These are phyloP conservation scores for Ispidina lecontei DNA, from an alignment of 2,797 vertebrate species.

Conservation along the genomic window DNA sequence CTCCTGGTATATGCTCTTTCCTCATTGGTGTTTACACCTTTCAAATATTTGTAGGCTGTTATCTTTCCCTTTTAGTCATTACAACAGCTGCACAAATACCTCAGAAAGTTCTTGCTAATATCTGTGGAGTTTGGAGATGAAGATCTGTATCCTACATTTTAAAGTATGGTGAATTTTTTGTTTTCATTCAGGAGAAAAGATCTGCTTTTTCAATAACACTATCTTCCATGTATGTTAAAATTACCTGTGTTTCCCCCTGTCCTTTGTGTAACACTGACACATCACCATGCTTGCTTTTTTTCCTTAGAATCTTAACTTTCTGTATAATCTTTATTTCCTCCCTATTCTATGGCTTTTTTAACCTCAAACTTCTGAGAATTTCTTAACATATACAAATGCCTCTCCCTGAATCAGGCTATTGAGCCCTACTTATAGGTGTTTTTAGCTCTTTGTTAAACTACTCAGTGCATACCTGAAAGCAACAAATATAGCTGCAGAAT, in stretches of 20 bases:
- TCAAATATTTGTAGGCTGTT: constrained; percentile 22
- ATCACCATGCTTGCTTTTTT: neutral
- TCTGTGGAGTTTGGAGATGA: constrained; percentile 3
- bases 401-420: neutral
- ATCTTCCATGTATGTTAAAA: neutral
- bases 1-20: neutral
- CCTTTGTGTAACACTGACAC: neutral
- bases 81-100: neutral
- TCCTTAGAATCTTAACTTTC: neutral
- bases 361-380: neutral
- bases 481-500: neutral
- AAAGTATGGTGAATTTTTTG: neutral
- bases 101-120: constrained; percentile 26
- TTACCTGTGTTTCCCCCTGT: neutral
- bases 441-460: neutral
- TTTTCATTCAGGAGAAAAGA: neutral
- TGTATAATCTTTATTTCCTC: neutral
- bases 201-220: neutral
- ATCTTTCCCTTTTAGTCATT: constrained; percentile 19
- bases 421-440: neutral
- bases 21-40: neutral
- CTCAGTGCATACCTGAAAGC: neutral
- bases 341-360: neutral
- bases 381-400: neutral
- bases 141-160: neutral